Conservation (phyloP, 2,888 invertebrate genomes). For the Subacronicta megacephala region DNA sequence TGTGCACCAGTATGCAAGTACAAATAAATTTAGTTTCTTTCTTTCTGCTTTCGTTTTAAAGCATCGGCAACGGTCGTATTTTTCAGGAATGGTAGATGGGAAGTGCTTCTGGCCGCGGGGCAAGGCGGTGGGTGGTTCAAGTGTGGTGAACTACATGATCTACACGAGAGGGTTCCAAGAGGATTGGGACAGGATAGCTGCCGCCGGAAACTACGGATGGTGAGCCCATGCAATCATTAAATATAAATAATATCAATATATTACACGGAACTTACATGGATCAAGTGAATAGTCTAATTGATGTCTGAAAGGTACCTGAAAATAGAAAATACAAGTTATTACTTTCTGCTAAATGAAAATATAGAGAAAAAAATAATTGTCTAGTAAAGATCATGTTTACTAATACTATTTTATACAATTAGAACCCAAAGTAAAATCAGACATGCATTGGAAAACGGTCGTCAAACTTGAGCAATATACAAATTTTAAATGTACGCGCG, state of each 20-base stretch:
- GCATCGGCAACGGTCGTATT: constrained; percentile 9
- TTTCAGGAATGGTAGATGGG: constrained; percentile 77
- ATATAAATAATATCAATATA: too few relatives aligned
- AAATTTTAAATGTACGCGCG: too few relatives aligned
- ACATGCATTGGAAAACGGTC: too few relatives aligned
- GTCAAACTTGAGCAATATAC: too few relatives aligned
- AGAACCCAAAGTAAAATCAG: too few relatives aligned
- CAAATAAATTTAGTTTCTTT: too few relatives aligned
- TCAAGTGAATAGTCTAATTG: not conserved
- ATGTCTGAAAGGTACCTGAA: constrained; percentile 42
- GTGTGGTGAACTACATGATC: constrained; percentile 90
- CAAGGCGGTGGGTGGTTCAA: constrained; percentile 85
- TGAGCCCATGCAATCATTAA: constrained; percentile 52
- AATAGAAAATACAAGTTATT: not conserved
- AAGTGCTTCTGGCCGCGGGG: constrained; percentile 87
- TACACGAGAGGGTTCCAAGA: constrained; percentile 91
- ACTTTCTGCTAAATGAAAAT: too few relatives aligned
- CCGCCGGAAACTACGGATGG: constrained; percentile 92
- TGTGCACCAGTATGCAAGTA: too few relatives aligned
- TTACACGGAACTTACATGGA: constrained; percentile 1
- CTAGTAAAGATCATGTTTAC: too few relatives aligned
- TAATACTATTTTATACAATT: too few relatives aligned
- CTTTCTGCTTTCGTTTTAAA: too few relatives aligned
- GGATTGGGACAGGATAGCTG: constrained; percentile 92
- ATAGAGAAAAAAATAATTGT: too few relatives aligned